phyloP scores from a whole-genome alignment of 2,113 vertebrate genomes.

The Micromys minutus region DNA sequence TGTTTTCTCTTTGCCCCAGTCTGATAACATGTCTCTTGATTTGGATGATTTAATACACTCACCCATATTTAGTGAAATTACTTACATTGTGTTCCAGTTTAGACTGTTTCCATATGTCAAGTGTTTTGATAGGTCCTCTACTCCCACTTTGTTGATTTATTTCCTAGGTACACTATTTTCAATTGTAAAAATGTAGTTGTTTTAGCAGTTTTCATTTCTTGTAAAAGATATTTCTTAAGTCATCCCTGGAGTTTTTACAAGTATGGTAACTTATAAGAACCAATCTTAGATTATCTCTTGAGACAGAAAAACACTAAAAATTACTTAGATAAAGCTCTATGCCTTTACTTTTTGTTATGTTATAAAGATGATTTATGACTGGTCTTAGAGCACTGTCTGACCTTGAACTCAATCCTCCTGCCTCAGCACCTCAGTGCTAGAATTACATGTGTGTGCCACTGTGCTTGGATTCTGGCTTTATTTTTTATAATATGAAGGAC shows the following conservation, averaged over 20 bases:
- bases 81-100: not conserved
- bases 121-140: not conserved
- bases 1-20: not conserved
- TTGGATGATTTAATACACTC: not conserved
- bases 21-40: not conserved
- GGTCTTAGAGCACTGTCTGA: not conserved
- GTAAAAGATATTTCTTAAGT: not conserved
- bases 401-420: not conserved
- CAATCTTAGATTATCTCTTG: not conserved
- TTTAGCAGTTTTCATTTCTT: not conserved
- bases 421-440: not conserved
- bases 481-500: not conserved
- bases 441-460: not conserved
- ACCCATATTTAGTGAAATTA: not conserved
- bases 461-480: not conserved
- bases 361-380: not conserved
- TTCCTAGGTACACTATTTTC: not conserved
- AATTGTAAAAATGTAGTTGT: not conserved
- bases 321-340: not conserved
- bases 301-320: not conserved
- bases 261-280: not conserved
- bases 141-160: not conserved
- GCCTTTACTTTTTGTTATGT: not conserved
- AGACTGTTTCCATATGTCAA: not conserved
- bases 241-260: not conserved